Conservation (phyloP, 2,113 vertebrate genomes). For the Litocranius walleri region DNA sequence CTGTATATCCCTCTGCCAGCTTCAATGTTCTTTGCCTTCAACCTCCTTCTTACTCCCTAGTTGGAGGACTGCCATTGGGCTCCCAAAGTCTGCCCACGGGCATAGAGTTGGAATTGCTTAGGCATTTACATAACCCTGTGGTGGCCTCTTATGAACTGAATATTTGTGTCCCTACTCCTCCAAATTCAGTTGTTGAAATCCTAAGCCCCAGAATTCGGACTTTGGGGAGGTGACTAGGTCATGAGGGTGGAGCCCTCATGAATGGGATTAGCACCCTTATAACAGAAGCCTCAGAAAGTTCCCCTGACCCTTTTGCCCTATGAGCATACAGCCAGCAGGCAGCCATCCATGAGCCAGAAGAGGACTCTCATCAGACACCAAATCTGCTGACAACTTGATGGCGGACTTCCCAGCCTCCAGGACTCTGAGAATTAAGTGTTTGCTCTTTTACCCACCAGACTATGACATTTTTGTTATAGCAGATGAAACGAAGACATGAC, state of each 20-base stretch:
- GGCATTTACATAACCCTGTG: background rate
- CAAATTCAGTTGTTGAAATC: background rate
- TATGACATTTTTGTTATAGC: background rate
- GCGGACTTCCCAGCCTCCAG: background rate
- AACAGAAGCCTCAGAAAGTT: background rate
- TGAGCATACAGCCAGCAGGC: background rate
- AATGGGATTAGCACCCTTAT: background rate
- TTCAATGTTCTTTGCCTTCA: background rate
- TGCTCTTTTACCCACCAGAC: background rate
- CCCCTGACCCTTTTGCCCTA: background rate
- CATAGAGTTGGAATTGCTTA: background rate
- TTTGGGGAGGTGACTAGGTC: background rate
- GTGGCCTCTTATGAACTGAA: background rate
- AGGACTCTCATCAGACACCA: background rate
- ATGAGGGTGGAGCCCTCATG: background rate
- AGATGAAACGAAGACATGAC: background rate
- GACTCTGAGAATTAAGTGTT: background rate
- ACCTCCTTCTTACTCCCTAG: background rate
- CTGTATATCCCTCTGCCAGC: background rate
- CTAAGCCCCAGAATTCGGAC: background rate
- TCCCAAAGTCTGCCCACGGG: background rate
- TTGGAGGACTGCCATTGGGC: background rate
- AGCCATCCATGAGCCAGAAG: background rate
- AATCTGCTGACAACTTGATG: background rate
- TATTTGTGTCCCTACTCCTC: no score